Base-by-base conservation (phyloP, 2,113 vertebrate genomes). In the Numida meleagris region DNA sequence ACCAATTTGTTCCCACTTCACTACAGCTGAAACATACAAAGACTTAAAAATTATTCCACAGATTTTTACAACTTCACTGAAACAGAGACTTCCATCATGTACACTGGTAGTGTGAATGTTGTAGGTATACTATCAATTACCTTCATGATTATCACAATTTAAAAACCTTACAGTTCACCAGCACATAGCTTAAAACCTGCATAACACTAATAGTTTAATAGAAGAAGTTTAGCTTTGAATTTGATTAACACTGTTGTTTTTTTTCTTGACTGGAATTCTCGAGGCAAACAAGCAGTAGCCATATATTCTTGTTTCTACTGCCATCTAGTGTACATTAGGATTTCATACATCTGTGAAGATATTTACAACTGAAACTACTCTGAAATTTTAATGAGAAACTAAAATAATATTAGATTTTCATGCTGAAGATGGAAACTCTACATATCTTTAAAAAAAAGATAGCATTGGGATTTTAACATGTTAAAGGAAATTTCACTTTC, bases 281-380 rank as follows among this genome's bases (percentile, higher is more conserved):
- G 70, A 23, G 4, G 9, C 48, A 84, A 76, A 34, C 12, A 76
- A 85, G 14, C 38, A 57, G 21, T 21, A 53, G 18, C 4, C 12
- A 8, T 10, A 81, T 61, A 85, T 66, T 96, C 85, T 97, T 95
- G 95, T 91, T 86, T 94, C 93, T 97, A 95, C 95, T 96, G 97
- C 97, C 98, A 97, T 58, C 98, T 98, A 97, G 97, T 5, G 98
- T 77, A 23, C 7, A 67, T 8, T 70, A 8, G 43, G 7, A 78
- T 66, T 78, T 85, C 63, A n/a, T 88, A 94, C 65, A 57, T 18
- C 31, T 73, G 75, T 5, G 40, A 91, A 88, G 79, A 76, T 45
- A 58, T 33, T 55, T 57, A 40, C 3, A 78, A 8, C 8, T 29
- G 67, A 78, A 90, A 55, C 16, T 55, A 55, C 53, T 19, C 29